Conservation (phyloP, 2,888 invertebrate species). For the Lingula anatina region DNA sequence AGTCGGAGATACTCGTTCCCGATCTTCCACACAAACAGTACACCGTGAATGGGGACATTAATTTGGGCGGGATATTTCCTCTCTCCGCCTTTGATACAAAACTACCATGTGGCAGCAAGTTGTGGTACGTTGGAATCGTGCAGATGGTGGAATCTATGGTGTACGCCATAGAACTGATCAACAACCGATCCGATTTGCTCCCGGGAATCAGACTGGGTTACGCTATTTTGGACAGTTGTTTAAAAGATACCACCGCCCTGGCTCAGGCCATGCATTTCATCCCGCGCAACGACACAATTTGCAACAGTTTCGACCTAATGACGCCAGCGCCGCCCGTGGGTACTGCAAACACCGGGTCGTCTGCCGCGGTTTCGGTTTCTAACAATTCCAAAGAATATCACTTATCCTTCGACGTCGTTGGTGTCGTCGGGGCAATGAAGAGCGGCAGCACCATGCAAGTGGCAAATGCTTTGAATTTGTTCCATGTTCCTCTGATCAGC, state of each 20-base stretch:
- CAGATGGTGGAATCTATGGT: slow-evolving; percentile 28
- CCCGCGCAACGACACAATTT: slow-evolving; percentile 1
- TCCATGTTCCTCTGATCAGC: slow-evolving; percentile 22
- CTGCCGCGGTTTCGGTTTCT: too few relatives aligned
- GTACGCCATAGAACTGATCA: slow-evolving; percentile 25
- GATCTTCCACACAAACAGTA: slow-evolving; percentile 12
- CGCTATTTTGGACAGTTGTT: slow-evolving; percentile 31
- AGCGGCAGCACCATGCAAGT: slow-evolving; percentile 19
- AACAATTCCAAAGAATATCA: too few relatives aligned
- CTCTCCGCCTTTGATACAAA: slow-evolving; percentile 12
- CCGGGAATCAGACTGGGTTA: slow-evolving; percentile 23
- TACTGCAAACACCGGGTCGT: too few relatives aligned
- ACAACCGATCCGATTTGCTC: slow-evolving; percentile 16
- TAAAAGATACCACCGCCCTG: slow-evolving; percentile 25
- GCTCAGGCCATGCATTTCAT: slow-evolving; percentile 25
- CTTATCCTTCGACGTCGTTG: slow-evolving; percentile 25
- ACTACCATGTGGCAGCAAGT: slow-evolving; percentile 11
- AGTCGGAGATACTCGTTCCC: too few relatives aligned
- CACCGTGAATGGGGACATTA: slow-evolving; percentile 16
- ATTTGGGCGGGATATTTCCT: slow-evolving; percentile 22
- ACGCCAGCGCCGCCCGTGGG: too few relatives aligned
- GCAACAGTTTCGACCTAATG: too few relatives aligned
- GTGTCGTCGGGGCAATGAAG: slow-evolving; percentile 21
- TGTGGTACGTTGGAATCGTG: slow-evolving; percentile 20
- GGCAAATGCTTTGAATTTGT: slow-evolving; percentile 19